Percentiles rank a stretch among this genome's conserved stretches.
These are phyloP conservation scores for Phrynosoma blainvillii DNA, from an alignment of 2,113 vertebrate species.

Conservation along the genomic window DNA sequence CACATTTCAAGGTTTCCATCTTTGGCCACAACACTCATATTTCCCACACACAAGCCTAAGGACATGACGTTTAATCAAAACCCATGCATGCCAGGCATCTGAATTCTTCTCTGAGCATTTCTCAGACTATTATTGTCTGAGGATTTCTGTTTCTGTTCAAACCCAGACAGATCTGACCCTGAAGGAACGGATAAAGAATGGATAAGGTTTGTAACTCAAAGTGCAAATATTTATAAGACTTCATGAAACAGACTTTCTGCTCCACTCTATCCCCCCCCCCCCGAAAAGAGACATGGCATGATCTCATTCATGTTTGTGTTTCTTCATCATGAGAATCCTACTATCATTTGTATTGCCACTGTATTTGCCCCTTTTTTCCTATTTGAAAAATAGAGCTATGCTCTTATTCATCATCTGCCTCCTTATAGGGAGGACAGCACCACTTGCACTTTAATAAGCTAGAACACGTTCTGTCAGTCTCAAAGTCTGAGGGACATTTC, in stretches of 20 bases:
- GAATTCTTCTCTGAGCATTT: no score
- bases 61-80: no score
- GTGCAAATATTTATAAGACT: neutral
- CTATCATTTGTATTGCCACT: slow-evolving; percentile 40
- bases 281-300: neutral
- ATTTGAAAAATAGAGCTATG: slow-evolving; percentile 35
- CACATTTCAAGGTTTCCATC: neutral
- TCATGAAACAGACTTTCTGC: no score
- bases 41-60: no score
- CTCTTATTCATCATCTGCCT: slow-evolving; percentile 13
- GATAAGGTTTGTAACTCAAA: neutral
- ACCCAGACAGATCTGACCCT: neutral
- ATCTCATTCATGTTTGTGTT: neutral
- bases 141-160: neutral
- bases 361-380: slow-evolving; percentile 20
- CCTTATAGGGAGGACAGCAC: slow-evolving; percentile 43
- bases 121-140: no score
- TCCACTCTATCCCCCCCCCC: no score
- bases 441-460: slow-evolving; percentile 51
- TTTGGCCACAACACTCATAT: neutral
- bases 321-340: neutral
- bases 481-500: slow-evolving; percentile 19
- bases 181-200: neutral
- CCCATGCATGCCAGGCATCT: neutral
- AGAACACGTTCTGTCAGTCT: slow-evolving; percentile 38